These are phyloP conservation scores for Seriola rivoliana DNA, from an alignment of 2,113 vertebrate species.

Conservation along the genomic window DNA sequence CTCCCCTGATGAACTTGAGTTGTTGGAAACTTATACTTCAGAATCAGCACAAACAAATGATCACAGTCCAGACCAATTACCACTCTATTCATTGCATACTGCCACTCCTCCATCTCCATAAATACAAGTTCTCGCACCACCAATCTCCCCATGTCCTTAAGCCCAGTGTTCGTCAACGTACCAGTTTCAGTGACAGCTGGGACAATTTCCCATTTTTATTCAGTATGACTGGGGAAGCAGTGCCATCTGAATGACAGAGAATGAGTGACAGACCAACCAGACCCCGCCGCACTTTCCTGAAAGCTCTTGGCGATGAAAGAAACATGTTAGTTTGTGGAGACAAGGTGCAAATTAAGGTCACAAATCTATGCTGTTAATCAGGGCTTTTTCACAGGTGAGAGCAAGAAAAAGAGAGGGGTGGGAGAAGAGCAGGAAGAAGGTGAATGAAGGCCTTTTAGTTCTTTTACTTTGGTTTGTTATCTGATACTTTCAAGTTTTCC, in stretches of 20 bases:
- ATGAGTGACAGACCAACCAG: constrained; percentile 63
- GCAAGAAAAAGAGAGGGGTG: constrained; percentile 36
- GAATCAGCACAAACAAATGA: constrained; percentile 39
- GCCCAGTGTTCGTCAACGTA: constrained; percentile 41
- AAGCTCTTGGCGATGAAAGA: constrained; percentile 63
- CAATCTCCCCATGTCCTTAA: constrained; percentile 36
- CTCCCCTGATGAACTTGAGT: neutral
- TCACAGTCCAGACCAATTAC: constrained; percentile 42
- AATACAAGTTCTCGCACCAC: constrained; percentile 5
- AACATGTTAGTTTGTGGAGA: constrained; percentile 52
- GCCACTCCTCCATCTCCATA: constrained; percentile 36
- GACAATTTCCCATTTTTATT: constrained; percentile 62
- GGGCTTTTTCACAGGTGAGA: constrained; percentile 70
- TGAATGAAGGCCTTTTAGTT: constrained; percentile 52
- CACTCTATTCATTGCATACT: constrained; percentile 21
- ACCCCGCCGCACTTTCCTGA: constrained; percentile 56
- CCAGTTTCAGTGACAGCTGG: constrained; percentile 57
- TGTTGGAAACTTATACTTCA: constrained; percentile 27
- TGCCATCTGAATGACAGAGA: constrained; percentile 55
- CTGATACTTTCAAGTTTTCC: constrained; percentile 58
- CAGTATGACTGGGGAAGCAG: constrained; percentile 27
- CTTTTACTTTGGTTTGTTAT: constrained; percentile 60
- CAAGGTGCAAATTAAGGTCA: constrained; percentile 67
- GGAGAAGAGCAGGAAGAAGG: constrained; percentile 36
- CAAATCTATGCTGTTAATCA: constrained; percentile 62